Evolutionary conservation across 2,113 vertebrate species (phyloP).

Genomic region (Blennius ocellaris): DNA sequence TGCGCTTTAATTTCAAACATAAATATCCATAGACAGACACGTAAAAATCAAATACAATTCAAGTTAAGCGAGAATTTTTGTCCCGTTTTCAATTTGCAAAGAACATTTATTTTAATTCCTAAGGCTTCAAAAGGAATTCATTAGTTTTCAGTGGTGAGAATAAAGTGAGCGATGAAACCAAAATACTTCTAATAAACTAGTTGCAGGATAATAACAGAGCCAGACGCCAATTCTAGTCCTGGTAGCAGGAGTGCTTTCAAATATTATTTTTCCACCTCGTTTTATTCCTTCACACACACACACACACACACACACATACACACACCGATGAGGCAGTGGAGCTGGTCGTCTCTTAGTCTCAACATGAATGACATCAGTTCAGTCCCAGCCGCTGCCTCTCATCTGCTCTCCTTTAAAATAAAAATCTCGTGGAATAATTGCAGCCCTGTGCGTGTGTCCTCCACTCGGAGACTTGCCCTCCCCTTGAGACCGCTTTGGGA

Average conservation of each 20-base stretch:
- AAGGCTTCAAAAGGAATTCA: no score
- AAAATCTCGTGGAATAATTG: slow-evolving; percentile 16
- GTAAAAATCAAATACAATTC: slow-evolving; percentile 12
- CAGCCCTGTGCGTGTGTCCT: background rate
- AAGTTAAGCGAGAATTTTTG: background rate
- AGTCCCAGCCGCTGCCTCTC: slow-evolving; percentile 17
- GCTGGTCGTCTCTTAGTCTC: background rate
- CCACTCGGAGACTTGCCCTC: slow-evolving; percentile 1
- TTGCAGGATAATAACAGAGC: no score
- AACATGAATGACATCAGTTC: background rate
- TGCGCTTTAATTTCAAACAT: no score
- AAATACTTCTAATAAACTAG: background rate
- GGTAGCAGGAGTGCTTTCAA: background rate
- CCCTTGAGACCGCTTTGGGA: slow-evolving; percentile 24
- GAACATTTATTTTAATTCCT: no score
- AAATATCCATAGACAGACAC: no score
- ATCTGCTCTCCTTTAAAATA: background rate
- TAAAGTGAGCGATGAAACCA: no score
- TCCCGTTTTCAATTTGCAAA: slow-evolving; percentile 12
- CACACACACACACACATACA: no score
- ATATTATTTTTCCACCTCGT: background rate
- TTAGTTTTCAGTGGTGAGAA: no score
- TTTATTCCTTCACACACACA: no score
- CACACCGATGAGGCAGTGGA: background rate
- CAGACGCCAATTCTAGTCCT: background rate